Evolutionary conservation across 2,888 invertebrate genomes (phyloP), one percentile per base, ranked within the genome.

Genomic region (Drosophila demipolita): DNA sequence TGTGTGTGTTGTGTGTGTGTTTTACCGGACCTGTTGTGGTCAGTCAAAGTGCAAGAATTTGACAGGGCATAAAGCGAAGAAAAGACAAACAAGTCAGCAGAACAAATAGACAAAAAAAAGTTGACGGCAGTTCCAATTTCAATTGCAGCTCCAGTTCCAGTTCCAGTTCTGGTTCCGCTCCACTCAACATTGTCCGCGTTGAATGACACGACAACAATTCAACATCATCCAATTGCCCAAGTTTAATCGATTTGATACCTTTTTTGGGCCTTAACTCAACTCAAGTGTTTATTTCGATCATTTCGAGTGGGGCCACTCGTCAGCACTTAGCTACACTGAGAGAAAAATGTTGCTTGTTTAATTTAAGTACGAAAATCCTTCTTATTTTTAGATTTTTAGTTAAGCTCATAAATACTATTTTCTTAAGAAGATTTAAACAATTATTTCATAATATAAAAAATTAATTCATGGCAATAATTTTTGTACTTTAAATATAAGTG

Each of bases 1-100:
- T 62, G 23, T 40, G 29, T 50, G 40, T 45, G 48, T 58, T n/a
- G 48, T 75, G 69, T 61, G 54, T 59, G 48, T 36, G 15, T 29
- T 53, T 40, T 64, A 45, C 80, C 75, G 78, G 76, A 78, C 71
- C 64, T 80, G 76, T 59, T 62, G 38, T 20, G 64, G 26, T 66
- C 48, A 80, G 87, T 87, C 87, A 87, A 90, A 90, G 89, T 88
- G 84, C 87, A 90, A 87, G 87, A 90, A 87, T 87, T 84, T 78
- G 83, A 82, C 79, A 75, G 73, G 54, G 40, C 33, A 54, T 20
- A 53, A 62, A 59, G 40, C 20, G 59, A 64, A 50, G 61, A 73
- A 74, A 64, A 59, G 61, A 73, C 69, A 82, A 73, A 68, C 71
- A 71, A 66, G 48, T 52, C 48, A 26, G 53, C 40, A 6, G 35